Percentiles rank a stretch among this genome's conserved stretches.
These are phyloP conservation scores for Acrobasis consociella DNA, from an alignment of 2,888 invertebrate species.

Conservation along the genomic window DNA sequence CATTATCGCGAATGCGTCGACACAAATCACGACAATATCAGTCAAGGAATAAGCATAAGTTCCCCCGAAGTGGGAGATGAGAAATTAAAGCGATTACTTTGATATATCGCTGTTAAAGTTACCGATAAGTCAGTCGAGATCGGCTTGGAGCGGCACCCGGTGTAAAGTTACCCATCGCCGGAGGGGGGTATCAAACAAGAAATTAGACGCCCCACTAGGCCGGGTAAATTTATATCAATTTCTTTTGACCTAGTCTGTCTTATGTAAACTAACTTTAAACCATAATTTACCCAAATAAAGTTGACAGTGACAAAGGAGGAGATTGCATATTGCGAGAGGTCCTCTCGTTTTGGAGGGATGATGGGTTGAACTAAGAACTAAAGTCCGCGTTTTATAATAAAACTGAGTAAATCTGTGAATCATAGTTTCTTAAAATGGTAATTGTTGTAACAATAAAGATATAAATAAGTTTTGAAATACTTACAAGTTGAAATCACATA, in stretches of 20 bases:
- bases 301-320: no score
- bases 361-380: no score
- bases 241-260: conserved; percentile 5
- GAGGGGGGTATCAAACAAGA: conserved; percentile 45
- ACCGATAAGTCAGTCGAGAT: conserved; percentile 80
- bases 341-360: no score
- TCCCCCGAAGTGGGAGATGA: conserved; percentile 73
- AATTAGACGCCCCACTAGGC: conserved; percentile 52
- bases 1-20: conserved; percentile 35
- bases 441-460: background rate
- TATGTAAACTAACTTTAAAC: no score
- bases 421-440: no score
- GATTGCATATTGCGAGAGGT: no score
- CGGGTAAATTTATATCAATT: conserved; percentile 41
- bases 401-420: no score
- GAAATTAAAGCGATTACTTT: conserved; percentile 82
- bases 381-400: no score
- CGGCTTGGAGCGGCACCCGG: conserved; percentile 74
- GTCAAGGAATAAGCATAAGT: conserved; percentile 70
- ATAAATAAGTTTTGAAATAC: no score
- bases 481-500: no score
- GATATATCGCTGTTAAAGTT: conserved; percentile 79
- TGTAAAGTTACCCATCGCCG: conserved; percentile 75
- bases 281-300: no score
- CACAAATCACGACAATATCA: conserved; percentile 62